Percentiles rank a stretch among this genome's conserved stretches.
Evolutionary conservation across 2,797 vertebrate species (phyloP).

Genomic region (Epinephelus malabaricus): DNA sequence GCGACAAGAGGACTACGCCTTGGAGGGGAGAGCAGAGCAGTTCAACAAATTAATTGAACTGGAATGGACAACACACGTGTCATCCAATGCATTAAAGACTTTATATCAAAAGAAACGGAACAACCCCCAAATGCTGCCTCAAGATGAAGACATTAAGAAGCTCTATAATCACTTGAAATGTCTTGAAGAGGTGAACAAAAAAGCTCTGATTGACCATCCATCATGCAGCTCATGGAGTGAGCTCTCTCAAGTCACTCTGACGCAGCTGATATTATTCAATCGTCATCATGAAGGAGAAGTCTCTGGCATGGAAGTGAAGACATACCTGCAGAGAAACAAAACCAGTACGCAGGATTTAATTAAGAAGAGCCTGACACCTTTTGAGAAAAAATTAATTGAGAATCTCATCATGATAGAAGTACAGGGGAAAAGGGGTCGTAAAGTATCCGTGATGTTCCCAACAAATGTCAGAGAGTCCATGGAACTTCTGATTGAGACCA

Average conservation of each 20-base stretch:
- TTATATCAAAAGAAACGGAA: conserved; percentile 20
- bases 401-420: neutral
- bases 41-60: neutral
- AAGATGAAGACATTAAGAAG: neutral
- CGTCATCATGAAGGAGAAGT: neutral
- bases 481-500: too few species aligned
- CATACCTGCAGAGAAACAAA: neutral
- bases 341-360: neutral
- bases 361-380: neutral
- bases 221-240: neutral
- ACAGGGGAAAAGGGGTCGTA: too few species aligned
- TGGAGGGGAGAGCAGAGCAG: neutral
- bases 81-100: conserved; percentile 11
- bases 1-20: neutral
- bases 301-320: neutral
- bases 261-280: neutral
- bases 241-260: neutral
- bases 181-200: neutral
- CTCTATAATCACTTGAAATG: neutral
- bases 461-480: too few species aligned
- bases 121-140: neutral
- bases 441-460: too few species aligned
- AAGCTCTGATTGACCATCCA: neutral
- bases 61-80: conserved; percentile 1
- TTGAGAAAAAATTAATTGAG: neutral